These are phyloP conservation scores for Diadophis punctatus DNA, from an alignment of 2,113 vertebrate species.

Conservation along the genomic window DNA sequence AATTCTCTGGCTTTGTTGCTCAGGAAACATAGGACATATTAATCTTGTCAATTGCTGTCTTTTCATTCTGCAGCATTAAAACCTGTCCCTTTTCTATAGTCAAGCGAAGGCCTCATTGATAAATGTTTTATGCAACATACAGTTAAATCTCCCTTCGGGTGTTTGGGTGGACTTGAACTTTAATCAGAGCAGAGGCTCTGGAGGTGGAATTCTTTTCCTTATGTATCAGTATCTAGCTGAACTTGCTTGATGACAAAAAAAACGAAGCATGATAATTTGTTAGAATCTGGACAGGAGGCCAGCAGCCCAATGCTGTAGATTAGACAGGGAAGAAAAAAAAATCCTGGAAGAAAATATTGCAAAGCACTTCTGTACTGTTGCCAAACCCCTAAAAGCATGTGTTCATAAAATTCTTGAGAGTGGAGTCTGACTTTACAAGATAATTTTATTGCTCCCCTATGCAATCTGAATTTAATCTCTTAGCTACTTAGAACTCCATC, in stretches of 20 bases:
- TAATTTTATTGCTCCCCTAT: background rate
- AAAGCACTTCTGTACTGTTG: background rate
- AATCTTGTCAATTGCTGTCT: background rate
- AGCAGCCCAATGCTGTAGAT: background rate
- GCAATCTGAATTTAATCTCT: background rate
- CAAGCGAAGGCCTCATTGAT: background rate
- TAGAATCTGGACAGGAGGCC: background rate
- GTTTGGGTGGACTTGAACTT: background rate
- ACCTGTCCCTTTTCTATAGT: background rate
- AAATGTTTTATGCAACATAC: background rate
- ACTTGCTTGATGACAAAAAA: no score
- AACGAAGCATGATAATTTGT: background rate
- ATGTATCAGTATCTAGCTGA: background rate
- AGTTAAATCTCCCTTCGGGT: background rate
- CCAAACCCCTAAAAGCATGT: background rate
- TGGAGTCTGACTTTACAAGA: background rate
- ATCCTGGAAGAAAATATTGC: background rate
- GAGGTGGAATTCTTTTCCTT: background rate
- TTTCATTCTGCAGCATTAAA: background rate
- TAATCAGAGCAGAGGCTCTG: background rate
- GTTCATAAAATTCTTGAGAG: background rate
- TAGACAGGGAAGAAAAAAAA: background rate
- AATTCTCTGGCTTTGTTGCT: background rate
- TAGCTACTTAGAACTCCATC: background rate
- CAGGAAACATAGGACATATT: background rate